Conservation (phyloP, 2,888 invertebrate genomes). For the Tribolium freemani region DNA sequence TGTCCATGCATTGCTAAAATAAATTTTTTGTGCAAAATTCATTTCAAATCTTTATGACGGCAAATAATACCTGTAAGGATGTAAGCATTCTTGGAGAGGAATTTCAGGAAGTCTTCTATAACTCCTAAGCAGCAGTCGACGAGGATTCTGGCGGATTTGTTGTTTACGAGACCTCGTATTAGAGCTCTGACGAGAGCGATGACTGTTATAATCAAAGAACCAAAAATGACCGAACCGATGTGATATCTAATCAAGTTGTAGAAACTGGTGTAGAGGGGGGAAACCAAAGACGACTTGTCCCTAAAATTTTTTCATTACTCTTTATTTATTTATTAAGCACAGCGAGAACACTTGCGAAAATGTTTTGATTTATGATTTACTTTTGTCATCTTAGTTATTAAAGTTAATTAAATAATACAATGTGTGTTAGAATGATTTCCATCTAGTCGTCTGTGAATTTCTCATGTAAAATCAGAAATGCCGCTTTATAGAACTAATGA, state of each 20-base stretch:
- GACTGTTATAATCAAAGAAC: conserved; percentile 48
- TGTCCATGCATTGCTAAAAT: conserved; percentile 49
- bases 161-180: conserved; percentile 22
- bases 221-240: conserved; percentile 48
- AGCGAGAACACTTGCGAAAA: no score
- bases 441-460: no score
- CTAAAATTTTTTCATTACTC: conserved; percentile 26
- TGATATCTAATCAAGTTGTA: conserved; percentile 45
- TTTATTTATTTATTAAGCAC: neutral
- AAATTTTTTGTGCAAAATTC: neutral
- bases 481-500: no score
- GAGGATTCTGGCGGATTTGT: conserved; percentile 35
- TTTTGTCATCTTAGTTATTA: no score
- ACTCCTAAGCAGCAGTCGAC: conserved; percentile 44
- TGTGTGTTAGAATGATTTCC: no score
- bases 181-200: conserved; percentile 38
- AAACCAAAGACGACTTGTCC: conserved; percentile 43
- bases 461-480: no score
- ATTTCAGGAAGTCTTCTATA: conserved; percentile 47
- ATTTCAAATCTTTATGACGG: neutral
- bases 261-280: conserved; percentile 45
- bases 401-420: no score
- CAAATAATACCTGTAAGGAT: conserved; percentile 46
- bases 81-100: conserved; percentile 50
- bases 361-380: no score